Evolutionary conservation across 2,797 vertebrate genomes (phyloP).

Genomic region (Vireo griseus): DNA sequence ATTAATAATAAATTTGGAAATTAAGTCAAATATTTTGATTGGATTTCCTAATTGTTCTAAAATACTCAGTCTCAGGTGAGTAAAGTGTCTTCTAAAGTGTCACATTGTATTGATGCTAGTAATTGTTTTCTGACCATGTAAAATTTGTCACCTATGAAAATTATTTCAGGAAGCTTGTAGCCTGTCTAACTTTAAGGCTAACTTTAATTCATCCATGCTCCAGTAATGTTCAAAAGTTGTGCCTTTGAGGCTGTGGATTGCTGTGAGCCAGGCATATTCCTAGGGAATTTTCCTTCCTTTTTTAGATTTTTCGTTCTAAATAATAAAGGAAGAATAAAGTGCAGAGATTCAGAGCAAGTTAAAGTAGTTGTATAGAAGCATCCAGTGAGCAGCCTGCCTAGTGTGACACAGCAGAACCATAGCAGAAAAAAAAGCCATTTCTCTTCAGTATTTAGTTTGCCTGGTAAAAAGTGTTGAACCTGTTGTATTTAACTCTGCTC

Average conservation of each 20-base stretch:
- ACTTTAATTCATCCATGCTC: background rate
- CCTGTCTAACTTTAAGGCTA: background rate
- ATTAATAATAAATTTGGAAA: background rate
- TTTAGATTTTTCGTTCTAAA: background rate
- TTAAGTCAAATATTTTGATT: background rate
- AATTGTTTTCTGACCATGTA: background rate
- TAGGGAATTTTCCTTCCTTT: background rate
- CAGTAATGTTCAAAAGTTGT: background rate
- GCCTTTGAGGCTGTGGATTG: background rate
- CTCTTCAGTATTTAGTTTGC: background rate
- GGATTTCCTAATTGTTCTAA: background rate
- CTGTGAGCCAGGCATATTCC: background rate
- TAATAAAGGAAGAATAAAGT: background rate
- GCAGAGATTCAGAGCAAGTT: background rate
- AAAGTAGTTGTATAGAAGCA: background rate
- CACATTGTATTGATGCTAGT: background rate
- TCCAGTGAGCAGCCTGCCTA: background rate
- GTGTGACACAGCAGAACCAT: background rate
- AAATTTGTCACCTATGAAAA: background rate
- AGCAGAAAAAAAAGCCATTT: background rate
- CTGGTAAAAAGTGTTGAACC: background rate
- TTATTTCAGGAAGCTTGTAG: background rate
- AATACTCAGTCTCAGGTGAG: background rate
- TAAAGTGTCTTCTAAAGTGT: background rate
- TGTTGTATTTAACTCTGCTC: background rate